Evolutionary conservation across 2,797 vertebrate species (phyloP).

Genomic region (Lutjanus argentimaculatus): DNA sequence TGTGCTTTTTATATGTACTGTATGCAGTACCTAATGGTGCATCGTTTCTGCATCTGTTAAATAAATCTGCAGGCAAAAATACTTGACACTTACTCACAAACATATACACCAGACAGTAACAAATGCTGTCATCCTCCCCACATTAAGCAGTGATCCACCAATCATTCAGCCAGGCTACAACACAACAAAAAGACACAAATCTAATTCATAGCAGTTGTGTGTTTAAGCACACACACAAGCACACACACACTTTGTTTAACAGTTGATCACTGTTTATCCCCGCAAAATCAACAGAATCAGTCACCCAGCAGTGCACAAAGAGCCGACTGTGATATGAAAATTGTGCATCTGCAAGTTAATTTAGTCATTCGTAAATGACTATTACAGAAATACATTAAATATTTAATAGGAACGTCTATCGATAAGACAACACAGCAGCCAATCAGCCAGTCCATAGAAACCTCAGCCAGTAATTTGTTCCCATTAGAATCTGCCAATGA

Average conservation of each 20-base stretch:
- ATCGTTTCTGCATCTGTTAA: conserved; percentile 35
- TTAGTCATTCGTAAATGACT: conserved; percentile 38
- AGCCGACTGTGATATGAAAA: conserved; percentile 41
- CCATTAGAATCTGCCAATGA: conserved; percentile 51
- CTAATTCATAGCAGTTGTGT: conserved; percentile 7
- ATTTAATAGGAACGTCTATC: conserved; percentile 40
- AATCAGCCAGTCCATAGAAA: conserved; percentile 37
- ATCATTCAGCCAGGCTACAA: conserved; percentile 8
- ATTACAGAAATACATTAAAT: conserved; percentile 50
- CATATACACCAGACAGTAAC: neutral
- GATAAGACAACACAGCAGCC: conserved; percentile 39
- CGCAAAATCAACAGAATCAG: conserved; percentile 59
- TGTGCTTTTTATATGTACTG: neutral
- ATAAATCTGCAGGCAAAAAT: conserved; percentile 30
- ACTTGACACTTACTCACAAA: conserved; percentile 1
- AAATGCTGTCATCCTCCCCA: neutral
- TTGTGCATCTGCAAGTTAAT: conserved; percentile 46
- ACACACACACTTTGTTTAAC: conserved; percentile 17
- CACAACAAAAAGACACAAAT: conserved; percentile 25
- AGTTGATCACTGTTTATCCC: conserved; percentile 52
- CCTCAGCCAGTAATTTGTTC: conserved; percentile 59
- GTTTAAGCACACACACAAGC: neutral
- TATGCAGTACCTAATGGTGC: conserved; percentile 34
- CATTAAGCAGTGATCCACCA: conserved; percentile 2
- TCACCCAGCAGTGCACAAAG: conserved; percentile 41